phyloP scores from a whole-genome alignment of 2,113 vertebrate species.

The Bolborhynchus lineola region DNA sequence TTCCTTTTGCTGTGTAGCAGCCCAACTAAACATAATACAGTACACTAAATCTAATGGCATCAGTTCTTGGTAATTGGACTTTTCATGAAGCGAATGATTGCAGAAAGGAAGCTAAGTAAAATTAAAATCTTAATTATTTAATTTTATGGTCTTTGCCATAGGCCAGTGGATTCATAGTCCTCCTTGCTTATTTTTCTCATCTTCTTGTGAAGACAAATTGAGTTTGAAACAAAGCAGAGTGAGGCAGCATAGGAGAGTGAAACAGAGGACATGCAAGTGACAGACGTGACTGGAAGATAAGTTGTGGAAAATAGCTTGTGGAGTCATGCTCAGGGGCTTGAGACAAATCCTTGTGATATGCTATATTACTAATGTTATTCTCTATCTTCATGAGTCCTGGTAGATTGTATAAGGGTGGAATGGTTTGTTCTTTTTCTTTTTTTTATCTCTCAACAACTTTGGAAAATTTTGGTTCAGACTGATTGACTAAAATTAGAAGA shows the following conservation, averaged over 20 bases:
- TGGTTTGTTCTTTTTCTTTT: background rate
- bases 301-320: background rate
- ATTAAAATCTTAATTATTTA: constrained; percentile 34
- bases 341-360: background rate
- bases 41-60: background rate
- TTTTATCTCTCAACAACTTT: background rate
- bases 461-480: background rate
- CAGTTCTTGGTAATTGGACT: constrained; percentile 30
- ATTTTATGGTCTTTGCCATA: constrained; percentile 5
- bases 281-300: background rate
- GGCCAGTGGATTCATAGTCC: background rate
- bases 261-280: background rate
- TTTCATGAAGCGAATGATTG: constrained; percentile 25
- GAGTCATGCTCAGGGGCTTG: background rate
- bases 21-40: background rate
- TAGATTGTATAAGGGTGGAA: background rate
- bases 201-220: background rate
- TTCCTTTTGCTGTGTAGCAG: background rate
- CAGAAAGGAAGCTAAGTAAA: constrained; percentile 53
- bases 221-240: background rate
- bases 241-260: background rate
- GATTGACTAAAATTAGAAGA: background rate
- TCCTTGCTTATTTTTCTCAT: background rate
- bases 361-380: background rate
- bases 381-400: background rate